Percentiles rank a stretch among this genome's conserved stretches.
phyloP scores from a whole-genome alignment of 2,113 vertebrate species.

The Petromus typicus region DNA sequence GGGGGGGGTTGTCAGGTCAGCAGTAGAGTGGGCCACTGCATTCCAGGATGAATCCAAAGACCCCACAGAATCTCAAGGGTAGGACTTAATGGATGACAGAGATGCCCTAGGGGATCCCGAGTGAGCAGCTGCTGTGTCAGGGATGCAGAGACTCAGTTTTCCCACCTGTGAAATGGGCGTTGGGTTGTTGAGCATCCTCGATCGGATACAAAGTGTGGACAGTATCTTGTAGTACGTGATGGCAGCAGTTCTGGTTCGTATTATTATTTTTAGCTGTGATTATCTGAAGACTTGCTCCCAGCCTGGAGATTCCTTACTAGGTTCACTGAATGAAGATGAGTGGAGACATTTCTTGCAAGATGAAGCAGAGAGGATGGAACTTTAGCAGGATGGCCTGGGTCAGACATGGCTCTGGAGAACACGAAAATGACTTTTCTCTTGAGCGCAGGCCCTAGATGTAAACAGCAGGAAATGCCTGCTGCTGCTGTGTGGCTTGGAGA shows the following conservation, averaged over 20 bases:
- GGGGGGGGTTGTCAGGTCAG: background rate
- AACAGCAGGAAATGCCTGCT: background rate
- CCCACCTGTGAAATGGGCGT: background rate
- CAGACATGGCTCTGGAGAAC: background rate
- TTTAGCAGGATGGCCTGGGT: background rate
- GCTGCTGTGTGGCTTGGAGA: background rate
- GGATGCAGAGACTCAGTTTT: background rate
- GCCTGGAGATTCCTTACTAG: background rate
- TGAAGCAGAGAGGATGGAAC: background rate
- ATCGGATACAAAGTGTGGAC: background rate
- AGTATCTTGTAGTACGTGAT: fast-evolving
- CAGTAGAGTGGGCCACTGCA: background rate
- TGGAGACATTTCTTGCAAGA: background rate
- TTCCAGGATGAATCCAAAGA: background rate
- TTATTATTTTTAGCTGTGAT: background rate
- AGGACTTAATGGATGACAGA: background rate
- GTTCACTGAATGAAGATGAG: background rate
- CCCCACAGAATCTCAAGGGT: background rate
- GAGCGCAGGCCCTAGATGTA: background rate
- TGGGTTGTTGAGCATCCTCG: background rate
- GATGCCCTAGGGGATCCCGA: background rate
- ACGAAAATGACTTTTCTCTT: background rate
- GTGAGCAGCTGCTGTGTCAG: background rate
- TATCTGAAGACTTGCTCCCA: slow-evolving; percentile 10
- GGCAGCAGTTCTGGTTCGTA: background rate